Conservation (phyloP, 2,888 invertebrate species). For the Stenodera caucasica region DNA sequence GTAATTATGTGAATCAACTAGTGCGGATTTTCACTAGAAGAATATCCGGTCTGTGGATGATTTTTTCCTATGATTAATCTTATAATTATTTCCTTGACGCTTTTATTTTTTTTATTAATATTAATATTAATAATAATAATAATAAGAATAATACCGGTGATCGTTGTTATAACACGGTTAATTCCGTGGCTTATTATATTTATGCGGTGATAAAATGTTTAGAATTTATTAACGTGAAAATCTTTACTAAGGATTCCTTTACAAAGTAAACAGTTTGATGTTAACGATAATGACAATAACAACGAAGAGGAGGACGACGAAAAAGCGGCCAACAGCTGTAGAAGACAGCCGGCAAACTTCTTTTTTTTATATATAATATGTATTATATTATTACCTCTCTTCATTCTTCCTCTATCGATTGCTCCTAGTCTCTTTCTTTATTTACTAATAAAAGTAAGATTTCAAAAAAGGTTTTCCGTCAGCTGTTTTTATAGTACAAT, state of each 20-base stretch:
- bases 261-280: not conserved
- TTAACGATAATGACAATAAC: not conserved
- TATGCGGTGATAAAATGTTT: too few species aligned
- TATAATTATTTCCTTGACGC: not conserved
- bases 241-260: too few species aligned
- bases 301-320: not conserved
- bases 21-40: not conserved
- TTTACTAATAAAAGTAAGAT: slow-evolving; percentile 30
- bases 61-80: not conserved
- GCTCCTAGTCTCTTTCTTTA: not conserved
- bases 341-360: slow-evolving; percentile 2
- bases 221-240: too few species aligned
- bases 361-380: not conserved
- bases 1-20: not conserved
- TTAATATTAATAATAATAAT: too few species aligned
- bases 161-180: too few species aligned
- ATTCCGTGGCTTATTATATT: too few species aligned
- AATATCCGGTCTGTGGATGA: not conserved
- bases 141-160: too few species aligned
- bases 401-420: not conserved
- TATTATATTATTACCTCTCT: not conserved
- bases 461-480: slow-evolving; percentile 40
- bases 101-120: not conserved
- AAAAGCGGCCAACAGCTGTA: not conserved
- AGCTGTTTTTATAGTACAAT: too few species aligned